These are phyloP conservation scores for Actinernus sp. DNA, from an alignment of 92 coral and sea anemone genomes.

Conservation along the genomic window DNA sequence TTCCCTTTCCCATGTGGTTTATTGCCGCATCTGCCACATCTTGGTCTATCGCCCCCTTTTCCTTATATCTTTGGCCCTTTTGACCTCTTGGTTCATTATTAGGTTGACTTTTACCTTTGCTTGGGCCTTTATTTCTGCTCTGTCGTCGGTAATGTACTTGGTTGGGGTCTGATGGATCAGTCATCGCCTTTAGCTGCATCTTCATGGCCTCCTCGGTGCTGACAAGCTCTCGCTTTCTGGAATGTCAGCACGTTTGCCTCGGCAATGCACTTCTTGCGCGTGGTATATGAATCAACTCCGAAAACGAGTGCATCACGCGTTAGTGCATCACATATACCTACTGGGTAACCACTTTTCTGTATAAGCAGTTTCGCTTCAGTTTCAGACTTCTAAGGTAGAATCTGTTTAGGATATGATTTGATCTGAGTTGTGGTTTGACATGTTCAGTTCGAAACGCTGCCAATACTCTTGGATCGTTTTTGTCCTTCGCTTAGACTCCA, in stretches of 20 bases:
- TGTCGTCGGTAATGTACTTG: constrained; percentile 14
- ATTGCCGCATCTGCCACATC: no score
- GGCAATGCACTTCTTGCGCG: constrained; percentile 67
- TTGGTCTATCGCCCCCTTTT: constrained; percentile 5
- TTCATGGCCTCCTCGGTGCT: constrained; percentile 57
- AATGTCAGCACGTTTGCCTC: constrained; percentile 51
- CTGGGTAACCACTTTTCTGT: constrained; percentile 65
- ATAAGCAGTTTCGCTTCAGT: constrained; percentile 64
- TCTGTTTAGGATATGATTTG: constrained; percentile 57
- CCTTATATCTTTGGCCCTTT: constrained; percentile 7
- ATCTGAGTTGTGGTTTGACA: constrained; percentile 53
- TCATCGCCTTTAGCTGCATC: constrained; percentile 51
- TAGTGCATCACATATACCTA: constrained; percentile 45
- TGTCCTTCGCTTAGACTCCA: constrained; percentile 30
- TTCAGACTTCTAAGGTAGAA: constrained; percentile 51
- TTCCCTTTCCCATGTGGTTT: constrained; percentile 26
- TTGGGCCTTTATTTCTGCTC: neutral
- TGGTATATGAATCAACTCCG: constrained; percentile 57
- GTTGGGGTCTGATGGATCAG: constrained; percentile 1
- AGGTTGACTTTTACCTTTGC: constrained; percentile 4
- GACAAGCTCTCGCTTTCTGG: constrained; percentile 51
- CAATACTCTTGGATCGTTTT: constrained; percentile 34
- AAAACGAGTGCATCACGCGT: constrained; percentile 60
- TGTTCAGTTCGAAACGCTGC: constrained; percentile 22
- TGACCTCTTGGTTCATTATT: constrained; percentile 4